Percentiles rank a stretch among this genome's conserved stretches.
These are phyloP conservation scores for Paelopatides confundens DNA, from an alignment of 53 echinoderm and acorn worm genomes.

Conservation along the genomic window DNA sequence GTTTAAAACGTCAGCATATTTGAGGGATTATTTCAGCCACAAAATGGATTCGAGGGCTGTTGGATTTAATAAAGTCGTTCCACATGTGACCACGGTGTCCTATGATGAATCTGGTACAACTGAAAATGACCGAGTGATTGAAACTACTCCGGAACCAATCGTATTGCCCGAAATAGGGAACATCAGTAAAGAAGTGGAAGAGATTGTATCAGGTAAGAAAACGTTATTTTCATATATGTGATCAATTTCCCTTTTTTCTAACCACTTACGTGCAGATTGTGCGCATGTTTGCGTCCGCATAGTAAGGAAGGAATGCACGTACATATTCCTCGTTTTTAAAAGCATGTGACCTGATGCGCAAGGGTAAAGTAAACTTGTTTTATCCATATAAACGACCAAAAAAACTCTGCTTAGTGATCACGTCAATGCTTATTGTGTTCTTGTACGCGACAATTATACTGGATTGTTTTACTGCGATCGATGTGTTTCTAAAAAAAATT, in stretches of 20 bases:
- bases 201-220: background rate
- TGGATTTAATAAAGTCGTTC: background rate
- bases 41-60: conserved; percentile 13
- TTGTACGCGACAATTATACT: no score
- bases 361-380: no score
- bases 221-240: background rate
- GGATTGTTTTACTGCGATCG: no score
- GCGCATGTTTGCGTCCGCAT: no score
- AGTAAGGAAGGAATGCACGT: no score
- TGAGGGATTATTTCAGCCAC: conserved; percentile 4
- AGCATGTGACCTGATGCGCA: no score
- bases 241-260: background rate
- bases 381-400: no score
- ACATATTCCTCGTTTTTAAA: no score
- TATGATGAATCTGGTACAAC: background rate
- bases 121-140: background rate
- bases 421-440: no score
- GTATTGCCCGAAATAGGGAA: background rate
- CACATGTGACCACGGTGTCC: background rate
- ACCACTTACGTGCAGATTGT: no score
- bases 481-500: no score
- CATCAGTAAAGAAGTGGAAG: background rate
- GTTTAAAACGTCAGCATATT: background rate
- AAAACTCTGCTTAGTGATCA: no score
- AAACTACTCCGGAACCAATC: background rate